Base-by-base conservation (phyloP, 2,888 invertebrate species). In the Axea sp. region DNA sequence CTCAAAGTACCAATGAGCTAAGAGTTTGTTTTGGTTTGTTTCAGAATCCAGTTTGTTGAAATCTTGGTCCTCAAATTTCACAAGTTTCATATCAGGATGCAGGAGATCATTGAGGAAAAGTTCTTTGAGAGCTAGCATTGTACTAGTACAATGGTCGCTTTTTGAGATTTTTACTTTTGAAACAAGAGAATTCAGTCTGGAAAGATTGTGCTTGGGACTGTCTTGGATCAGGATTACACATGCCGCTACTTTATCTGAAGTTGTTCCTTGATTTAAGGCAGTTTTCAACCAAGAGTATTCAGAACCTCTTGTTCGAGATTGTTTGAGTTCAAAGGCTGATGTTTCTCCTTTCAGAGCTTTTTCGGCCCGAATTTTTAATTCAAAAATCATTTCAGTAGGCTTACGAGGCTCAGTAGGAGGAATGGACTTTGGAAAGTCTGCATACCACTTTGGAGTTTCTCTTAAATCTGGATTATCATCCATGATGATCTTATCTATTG, bases 1-100 rank as follows among this genome's bases (percentile, higher is more conserved):
- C 86, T 99, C 99, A 87, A 93, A 98, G 82, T 93, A 92, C 97
- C 98, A 99, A 57, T 92, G 87, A 5, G 93, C 91, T 8, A 95
- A 89, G 72, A 93, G 88, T 76, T 91, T 92, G 55, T 92, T 90
- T 7, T 12, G 22, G 14, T 64, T 59, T 0, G 7, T 11, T 3
- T 7, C 41, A 2, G 92, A 90, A 0, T 92, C 88, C 0, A 94
- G 73, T 17, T 89, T 84, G 0, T 89, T 88, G 0, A 93, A 84
- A 0, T 93, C 90, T 75, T 92, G 92, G 75, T 92, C 90, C 4
- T 91, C 90, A 78, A 95, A 94, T 0, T 90, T 88, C 5, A 92
- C 88, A 9, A 95, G 86, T 80, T 93, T 94, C 14, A 89, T 82
- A 57, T 91, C 89, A 0, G 93, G 92, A 26, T 92, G 91, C 0